Evolutionary conservation across 2,888 invertebrate genomes (phyloP), one percentile per base, ranked within the genome.

Genomic region (Brachypalpus laphriformis): DNA sequence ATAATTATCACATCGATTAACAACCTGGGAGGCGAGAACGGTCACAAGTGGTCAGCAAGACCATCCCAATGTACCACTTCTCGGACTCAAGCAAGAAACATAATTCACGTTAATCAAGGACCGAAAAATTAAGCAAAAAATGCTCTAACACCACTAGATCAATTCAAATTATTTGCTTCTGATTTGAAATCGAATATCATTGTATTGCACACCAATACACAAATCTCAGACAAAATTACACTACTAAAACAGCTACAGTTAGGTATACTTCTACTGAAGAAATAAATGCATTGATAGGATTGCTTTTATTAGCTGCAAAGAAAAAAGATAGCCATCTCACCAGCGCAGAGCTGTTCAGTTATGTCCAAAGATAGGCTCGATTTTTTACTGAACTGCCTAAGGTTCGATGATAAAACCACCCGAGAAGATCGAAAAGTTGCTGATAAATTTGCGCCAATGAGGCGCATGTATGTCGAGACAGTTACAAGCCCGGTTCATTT

Each of bases 391-490:
- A 49, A 49, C 49, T 49, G 49, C 22, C 6, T 49, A 49, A 22
- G 49, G 22, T 49, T 49, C 49, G 49, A 49, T 49, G 49, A 49
- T 49, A 49, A 49, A 49, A 49, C 49, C 0, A 59, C 57, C 57
- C 57, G 57, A 59, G 57, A 59, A 59, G 40, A 59, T 40, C 57
- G 40, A 59, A 59, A 59, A 59, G 57, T 20, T 59, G 40, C 20
- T 59, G 57, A 59, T 59, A 59, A 59, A 22, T 59, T 59, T 59
- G 40, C 31, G 8, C 31, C 31, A 31, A 7, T 31, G 6, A 31
- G 31, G 31, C 6, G 31, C 57, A n/a, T 31, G 31, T 31, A 31
- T 31, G 31, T 31, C 31, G 31, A 31, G 20, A 28, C 57, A 57
- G 20, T 57, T 20, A 14, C 14, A 47, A 47, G 47, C 47, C 47